A percentile compares a stretch with the other conserved stretches of the same genome.
These are phyloP conservation scores for Augiades crinisus DNA, from an alignment of 2,888 invertebrate genomes.

Conservation along the genomic window DNA sequence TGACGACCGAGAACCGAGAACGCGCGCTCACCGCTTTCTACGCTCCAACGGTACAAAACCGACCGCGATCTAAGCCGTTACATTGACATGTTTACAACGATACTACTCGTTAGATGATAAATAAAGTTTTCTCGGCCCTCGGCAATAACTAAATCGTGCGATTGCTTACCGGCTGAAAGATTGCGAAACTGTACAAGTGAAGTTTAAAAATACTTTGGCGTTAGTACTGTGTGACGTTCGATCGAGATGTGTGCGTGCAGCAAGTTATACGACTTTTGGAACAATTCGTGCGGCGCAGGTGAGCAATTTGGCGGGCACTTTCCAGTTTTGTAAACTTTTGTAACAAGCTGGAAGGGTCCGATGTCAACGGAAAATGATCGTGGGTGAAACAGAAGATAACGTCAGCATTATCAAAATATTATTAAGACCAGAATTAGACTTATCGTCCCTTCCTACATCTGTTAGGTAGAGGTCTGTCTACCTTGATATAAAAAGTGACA, in stretches of 20 bases:
- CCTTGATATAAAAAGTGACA: no score
- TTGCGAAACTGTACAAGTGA: constrained; percentile 79
- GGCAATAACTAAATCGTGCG: constrained; percentile 57
- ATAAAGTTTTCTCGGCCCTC: constrained; percentile 56
- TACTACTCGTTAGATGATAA: constrained; percentile 46
- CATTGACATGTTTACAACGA: constrained; percentile 57
- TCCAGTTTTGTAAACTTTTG: constrained; percentile 3
- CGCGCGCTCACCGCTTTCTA: constrained; percentile 61
- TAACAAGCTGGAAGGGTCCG: constrained; percentile 16
- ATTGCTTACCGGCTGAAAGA: constrained; percentile 65
- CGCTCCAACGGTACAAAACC: constrained; percentile 58
- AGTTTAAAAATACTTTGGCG: constrained; percentile 80
- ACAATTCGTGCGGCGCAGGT: constrained; percentile 77
- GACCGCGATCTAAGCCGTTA: constrained; percentile 56
- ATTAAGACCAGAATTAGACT: neutral
- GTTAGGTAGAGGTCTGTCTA: no score
- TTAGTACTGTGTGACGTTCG: constrained; percentile 66
- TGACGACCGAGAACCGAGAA: constrained; percentile 47
- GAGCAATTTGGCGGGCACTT: constrained; percentile 46
- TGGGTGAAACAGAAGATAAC: neutral
- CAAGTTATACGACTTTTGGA: constrained; percentile 78
- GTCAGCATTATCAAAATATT: neutral
- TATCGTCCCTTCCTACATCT: no score
- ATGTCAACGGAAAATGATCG: neutral
- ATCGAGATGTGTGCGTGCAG: constrained; percentile 75